These are phyloP conservation scores for Galerucella nymphaeae DNA, from an alignment of 2,888 invertebrate species.

Conservation along the genomic window DNA sequence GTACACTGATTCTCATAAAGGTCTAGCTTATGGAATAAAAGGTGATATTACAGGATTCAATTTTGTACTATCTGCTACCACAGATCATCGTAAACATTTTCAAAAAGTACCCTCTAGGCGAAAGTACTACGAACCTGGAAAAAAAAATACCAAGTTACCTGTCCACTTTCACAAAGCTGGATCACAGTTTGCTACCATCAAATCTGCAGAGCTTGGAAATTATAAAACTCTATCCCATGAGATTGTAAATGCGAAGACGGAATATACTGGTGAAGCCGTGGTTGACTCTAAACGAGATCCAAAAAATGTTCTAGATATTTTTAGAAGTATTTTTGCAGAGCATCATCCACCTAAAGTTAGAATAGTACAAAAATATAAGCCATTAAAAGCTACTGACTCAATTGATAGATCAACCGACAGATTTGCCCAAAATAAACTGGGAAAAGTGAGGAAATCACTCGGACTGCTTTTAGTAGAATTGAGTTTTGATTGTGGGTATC, in stretches of 20 bases:
- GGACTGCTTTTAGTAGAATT: constrained; percentile 65
- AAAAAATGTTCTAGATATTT: constrained; percentile 34
- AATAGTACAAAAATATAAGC: constrained; percentile 27
- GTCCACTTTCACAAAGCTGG: background rate
- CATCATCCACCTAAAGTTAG: constrained; percentile 23
- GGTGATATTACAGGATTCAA: constrained; percentile 77
- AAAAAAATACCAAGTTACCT: constrained; percentile 1
- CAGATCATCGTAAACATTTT: background rate
- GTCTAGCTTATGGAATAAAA: constrained; percentile 74
- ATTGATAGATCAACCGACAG: constrained; percentile 10
- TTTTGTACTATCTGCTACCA: constrained; percentile 70
- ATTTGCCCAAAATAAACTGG: constrained; percentile 25
- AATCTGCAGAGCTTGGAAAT: background rate
- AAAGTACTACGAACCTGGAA: constrained; percentile 15
- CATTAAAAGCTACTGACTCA: background rate
- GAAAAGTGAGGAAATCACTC: constrained; percentile 56
- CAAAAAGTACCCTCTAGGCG: constrained; percentile 20
- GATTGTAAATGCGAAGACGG: constrained; percentile 15
- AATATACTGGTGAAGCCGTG: constrained; percentile 18
- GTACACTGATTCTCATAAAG: constrained; percentile 73
- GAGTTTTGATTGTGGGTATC: constrained; percentile 65
- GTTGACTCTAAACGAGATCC: constrained; percentile 24
- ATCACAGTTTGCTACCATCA: background rate
- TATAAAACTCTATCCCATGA: constrained; percentile 18
- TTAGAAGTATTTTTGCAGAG: constrained; percentile 23